These are phyloP conservation scores for Papilio elwesi DNA, from an alignment of 2,888 invertebrate species.

Conservation along the genomic window DNA sequence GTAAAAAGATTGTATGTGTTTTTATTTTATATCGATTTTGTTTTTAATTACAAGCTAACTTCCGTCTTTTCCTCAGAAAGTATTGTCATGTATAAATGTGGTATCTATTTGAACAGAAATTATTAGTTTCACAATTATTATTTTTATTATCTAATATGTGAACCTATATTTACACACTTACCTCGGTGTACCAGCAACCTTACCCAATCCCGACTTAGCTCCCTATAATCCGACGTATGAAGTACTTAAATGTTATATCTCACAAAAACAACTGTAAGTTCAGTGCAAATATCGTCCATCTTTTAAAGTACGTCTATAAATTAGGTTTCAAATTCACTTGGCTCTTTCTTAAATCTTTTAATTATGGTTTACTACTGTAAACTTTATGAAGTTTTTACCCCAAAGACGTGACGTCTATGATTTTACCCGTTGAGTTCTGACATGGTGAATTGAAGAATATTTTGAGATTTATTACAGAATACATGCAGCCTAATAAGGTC, in stretches of 20 bases:
- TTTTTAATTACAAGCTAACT: too few relatives aligned
- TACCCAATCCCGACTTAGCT: slow-evolving; percentile 47
- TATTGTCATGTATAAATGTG: too few relatives aligned
- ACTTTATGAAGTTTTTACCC: not conserved
- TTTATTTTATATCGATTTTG: too few relatives aligned
- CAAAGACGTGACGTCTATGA: too few relatives aligned
- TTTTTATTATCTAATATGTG: too few relatives aligned
- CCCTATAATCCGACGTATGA: slow-evolving; percentile 59
- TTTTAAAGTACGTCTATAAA: not conserved
- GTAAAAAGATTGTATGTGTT: too few relatives aligned
- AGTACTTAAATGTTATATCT: slow-evolving; percentile 52
- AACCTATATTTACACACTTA: not conserved
- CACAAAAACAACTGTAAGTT: slow-evolving; percentile 33
- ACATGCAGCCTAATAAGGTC: too few relatives aligned
- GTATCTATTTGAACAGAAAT: too few relatives aligned
- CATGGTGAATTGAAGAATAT: too few relatives aligned
- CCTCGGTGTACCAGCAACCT: slow-evolving; percentile 44
- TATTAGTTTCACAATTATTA: too few relatives aligned
- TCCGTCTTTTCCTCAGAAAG: too few relatives aligned
- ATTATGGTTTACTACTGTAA: slow-evolving; percentile 29
- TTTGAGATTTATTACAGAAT: too few relatives aligned
- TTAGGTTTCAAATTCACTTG: slow-evolving; percentile 21
- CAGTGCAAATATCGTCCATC: slow-evolving; percentile 29
- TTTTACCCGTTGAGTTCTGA: not conserved
- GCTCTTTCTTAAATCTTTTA: not conserved